Evolutionary conservation across 2,888 invertebrate genomes (phyloP), one percentile per base, ranked within the genome.

Genomic region (Ochropleura leucogaster): DNA sequence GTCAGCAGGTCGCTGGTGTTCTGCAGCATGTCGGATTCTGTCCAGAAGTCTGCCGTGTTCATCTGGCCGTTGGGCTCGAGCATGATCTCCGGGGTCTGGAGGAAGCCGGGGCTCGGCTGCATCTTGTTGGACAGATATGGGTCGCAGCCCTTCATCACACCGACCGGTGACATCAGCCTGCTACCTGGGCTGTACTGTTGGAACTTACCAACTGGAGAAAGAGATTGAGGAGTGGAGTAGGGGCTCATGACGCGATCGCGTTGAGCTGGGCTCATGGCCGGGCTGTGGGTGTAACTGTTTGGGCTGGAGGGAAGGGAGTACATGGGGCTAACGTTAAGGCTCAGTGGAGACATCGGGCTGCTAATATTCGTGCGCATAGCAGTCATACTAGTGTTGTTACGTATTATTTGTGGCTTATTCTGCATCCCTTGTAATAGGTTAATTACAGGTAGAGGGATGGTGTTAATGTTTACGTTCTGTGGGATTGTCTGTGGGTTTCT

Each of bases 111-210:
- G 80, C 96, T 96, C 1, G 92, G 85, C 79, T 95, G 95, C 95
- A 95, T 95, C 83, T 95, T 96, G 70, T 92, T 94, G 5, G 92
- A 91, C 63, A 96, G 83, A 83, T 95, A 96, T 0, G 96, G 96
- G 75, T 96, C 96, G 82, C 92, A 92, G 10, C 93, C 93, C 64
- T 95, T 92, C 51, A 96, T 87, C 12, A 93, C 87, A 0, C 92
- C 90, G 3, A 86, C 87, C 0, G 95, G 95, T 0, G 96, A 95
- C 46, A 93, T 74, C 6, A 94, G 80, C 73, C 91, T 92, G 73
- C 86, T 93, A 0, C 89, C 90, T 0, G 94, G 94, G 75, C 94
- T 95, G 84, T 93, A 95, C 73, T 93, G 93, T 53, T 89, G 89
- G 83, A 91, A 95, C 60, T 91, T 94, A 18, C 93, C 93, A 0